Percentiles rank a stretch among this genome's conserved stretches.
Conservation (phyloP, 2,888 invertebrate species). For the Smittia sp. region DNA sequence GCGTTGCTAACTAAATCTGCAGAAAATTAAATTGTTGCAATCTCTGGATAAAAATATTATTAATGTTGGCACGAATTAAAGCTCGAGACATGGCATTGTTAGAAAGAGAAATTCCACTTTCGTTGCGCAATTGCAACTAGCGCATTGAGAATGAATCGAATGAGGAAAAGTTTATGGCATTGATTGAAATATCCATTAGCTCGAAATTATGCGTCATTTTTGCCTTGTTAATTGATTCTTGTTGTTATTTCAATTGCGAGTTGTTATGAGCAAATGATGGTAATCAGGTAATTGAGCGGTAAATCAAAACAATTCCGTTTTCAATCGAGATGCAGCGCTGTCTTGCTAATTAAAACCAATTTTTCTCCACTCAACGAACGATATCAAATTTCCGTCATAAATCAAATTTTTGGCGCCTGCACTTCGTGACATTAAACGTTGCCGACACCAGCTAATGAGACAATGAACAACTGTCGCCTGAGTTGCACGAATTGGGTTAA, state of each 20-base stretch:
- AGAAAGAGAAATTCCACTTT: neutral
- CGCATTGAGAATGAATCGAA: neutral
- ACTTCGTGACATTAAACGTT: neutral
- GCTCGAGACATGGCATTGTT: neutral
- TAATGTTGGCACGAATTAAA: neutral
- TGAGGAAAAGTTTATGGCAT: constrained; percentile 1
- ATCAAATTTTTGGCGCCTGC: constrained; percentile 20
- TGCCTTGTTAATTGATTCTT: neutral
- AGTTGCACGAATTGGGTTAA: no score
- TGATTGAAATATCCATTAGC: constrained; percentile 4
- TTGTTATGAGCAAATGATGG: constrained; percentile 18
- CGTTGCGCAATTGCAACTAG: neutral
- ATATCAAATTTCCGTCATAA: constrained; percentile 6
- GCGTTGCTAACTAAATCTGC: neutral
- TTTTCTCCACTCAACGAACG: neutral
- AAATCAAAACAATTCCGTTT: neutral
- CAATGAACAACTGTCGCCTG: no score
- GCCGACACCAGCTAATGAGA: neutral
- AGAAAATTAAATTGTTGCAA: neutral
- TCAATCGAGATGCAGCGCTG: neutral
- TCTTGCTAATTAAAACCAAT: neutral
- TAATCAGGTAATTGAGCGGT: constrained; percentile 19
- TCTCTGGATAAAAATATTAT: neutral
- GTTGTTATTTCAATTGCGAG: neutral
- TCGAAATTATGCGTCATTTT: neutral